A percentile compares a stretch with the other conserved stretches of the same genome.
Evolutionary conservation across 2,888 invertebrate genomes (phyloP).

Genomic region (Perdita meconis): DNA sequence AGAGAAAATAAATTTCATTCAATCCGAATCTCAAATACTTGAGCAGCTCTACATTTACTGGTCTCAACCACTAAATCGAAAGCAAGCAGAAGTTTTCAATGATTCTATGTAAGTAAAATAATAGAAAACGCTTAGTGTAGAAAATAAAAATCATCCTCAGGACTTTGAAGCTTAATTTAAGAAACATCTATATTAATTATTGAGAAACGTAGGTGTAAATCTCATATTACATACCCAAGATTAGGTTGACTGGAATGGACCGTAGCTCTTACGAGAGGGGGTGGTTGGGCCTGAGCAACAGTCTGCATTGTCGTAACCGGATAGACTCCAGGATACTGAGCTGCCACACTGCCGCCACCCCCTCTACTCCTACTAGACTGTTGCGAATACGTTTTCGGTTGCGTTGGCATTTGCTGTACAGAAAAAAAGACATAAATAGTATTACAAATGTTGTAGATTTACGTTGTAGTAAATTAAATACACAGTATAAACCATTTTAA

Average conservation of each 20-base stretch:
- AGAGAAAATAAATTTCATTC: too few species aligned
- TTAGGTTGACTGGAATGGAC: slow-evolving; percentile 83
- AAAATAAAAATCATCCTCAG: slow-evolving; percentile 23
- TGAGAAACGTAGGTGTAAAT: slow-evolving; percentile 21
- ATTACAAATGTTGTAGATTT: too few species aligned
- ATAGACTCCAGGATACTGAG: slow-evolving; percentile 81
- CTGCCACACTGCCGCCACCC: slow-evolving; percentile 75
- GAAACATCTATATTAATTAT: slow-evolving; percentile 24
- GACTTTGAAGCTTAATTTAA: slow-evolving; percentile 45
- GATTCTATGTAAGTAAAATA: slow-evolving; percentile 36
- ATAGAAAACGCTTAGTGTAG: slow-evolving; percentile 40
- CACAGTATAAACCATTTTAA: too few species aligned
- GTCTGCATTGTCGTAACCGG: slow-evolving; percentile 82
- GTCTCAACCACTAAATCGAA: slow-evolving; percentile 50
- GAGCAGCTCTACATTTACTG: slow-evolving; percentile 54
- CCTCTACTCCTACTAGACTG: slow-evolving; percentile 80
- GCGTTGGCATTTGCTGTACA: slow-evolving; percentile 73
- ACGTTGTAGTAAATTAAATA: too few species aligned
- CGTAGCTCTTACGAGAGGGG: slow-evolving; percentile 86
- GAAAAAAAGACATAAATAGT: slow-evolving; percentile 3
- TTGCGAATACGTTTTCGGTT: slow-evolving; percentile 77
- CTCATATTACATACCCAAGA: slow-evolving; percentile 82
- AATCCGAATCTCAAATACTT: too few species aligned
- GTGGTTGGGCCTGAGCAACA: slow-evolving; percentile 83
- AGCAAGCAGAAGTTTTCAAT: slow-evolving; percentile 51